Evolutionary conservation across 2,113 vertebrate species (phyloP).

Genomic region (Gnathochromis pfefferi): DNA sequence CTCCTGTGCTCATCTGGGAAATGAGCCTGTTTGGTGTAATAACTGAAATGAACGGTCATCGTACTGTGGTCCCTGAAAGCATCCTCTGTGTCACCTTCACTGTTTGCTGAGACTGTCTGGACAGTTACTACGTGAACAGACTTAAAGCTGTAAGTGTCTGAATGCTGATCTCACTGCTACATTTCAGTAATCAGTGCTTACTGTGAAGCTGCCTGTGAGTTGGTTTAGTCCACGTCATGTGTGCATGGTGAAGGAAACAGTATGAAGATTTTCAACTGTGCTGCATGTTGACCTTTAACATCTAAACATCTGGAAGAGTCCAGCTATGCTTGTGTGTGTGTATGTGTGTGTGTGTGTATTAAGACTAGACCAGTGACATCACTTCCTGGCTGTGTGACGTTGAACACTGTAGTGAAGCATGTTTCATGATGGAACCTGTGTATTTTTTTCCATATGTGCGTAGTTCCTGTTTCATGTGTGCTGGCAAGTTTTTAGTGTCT

Average conservation of each 20-base stretch:
- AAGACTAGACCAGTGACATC: slow-evolving; percentile 8
- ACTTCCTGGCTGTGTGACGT: slow-evolving; percentile 23
- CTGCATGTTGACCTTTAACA: slow-evolving; percentile 33
- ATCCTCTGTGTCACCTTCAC: slow-evolving; percentile 44
- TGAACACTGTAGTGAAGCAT: background rate
- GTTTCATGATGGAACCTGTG: background rate
- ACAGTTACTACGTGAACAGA: background rate
- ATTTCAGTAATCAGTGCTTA: background rate
- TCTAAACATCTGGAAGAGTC: slow-evolving; percentile 15
- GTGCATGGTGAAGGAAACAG: background rate
- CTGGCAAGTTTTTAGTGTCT: background rate
- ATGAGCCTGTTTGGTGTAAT: background rate
- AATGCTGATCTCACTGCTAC: background rate
- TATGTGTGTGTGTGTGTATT: background rate
- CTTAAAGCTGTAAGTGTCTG: background rate
- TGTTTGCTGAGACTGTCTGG: background rate
- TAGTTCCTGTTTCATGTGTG: background rate
- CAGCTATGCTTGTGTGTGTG: background rate
- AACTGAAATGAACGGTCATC: background rate
- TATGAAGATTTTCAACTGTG: slow-evolving; percentile 40
- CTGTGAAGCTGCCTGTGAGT: background rate
- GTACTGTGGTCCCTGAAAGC: background rate
- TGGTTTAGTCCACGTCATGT: background rate
- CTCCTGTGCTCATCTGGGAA: background rate
- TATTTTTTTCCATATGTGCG: background rate